Evolutionary conservation across 2,797 vertebrate genomes (phyloP).

Genomic region (Mus minutoides): DNA sequence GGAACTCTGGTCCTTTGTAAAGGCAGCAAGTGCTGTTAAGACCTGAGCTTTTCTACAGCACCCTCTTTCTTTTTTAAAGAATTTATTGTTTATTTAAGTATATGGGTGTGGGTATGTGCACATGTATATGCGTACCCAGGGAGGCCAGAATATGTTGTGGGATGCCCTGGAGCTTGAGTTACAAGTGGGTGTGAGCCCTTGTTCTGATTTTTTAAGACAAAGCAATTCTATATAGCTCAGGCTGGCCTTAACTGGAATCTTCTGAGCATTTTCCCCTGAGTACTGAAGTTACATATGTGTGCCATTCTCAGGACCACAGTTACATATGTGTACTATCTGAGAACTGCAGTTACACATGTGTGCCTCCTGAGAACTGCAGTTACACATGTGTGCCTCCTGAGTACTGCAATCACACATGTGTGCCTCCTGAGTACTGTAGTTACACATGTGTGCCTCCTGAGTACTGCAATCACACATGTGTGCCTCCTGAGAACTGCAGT

Average conservation of each 20-base stretch:
- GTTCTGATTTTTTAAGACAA: not conserved
- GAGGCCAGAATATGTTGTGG: not conserved
- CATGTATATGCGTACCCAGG: not conserved
- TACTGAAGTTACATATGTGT: not conserved
- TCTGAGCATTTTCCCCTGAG: not conserved
- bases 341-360: not conserved
- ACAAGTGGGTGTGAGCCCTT: not conserved
- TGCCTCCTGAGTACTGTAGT: no score
- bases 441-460: no score
- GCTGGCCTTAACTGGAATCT: not conserved
- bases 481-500: no score
- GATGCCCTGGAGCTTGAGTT: not conserved
- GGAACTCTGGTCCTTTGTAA: not conserved
- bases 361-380: not conserved
- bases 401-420: not conserved
- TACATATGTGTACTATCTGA: not conserved
- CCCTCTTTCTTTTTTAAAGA: not conserved
- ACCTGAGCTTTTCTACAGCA: not conserved
- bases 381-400: not conserved
- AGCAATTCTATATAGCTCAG: not conserved
- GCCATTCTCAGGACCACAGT: not conserved
- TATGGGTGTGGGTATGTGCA: not conserved
- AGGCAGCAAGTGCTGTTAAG: not conserved
- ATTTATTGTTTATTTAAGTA: not conserved
- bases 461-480: no score